These are phyloP conservation scores for Platorchestia sp. DNA, from an alignment of 1,140 invertebrate genomes.

Conservation along the genomic window DNA sequence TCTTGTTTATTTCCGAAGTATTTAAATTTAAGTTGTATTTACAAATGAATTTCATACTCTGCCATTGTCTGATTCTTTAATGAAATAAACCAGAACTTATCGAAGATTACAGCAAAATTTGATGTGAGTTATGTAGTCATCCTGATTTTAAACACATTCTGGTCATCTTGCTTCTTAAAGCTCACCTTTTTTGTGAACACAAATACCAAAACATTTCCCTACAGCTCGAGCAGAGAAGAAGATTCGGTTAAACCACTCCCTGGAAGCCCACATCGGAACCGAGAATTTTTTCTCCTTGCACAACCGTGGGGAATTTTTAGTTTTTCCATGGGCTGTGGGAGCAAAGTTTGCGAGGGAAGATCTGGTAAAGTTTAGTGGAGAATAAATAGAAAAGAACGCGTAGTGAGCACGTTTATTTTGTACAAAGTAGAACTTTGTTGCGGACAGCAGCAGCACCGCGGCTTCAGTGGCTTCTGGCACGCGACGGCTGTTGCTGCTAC, in stretches of 20 bases:
- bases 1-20: no score
- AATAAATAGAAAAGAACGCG: background rate
- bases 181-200: background rate
- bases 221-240: background rate
- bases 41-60: no score
- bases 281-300: background rate
- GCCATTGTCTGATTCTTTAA: background rate
- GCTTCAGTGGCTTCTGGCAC: background rate
- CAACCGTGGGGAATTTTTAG: background rate
- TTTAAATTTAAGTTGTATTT: no score
- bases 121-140: no score
- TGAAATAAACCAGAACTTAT: background rate
- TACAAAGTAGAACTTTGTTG: background rate
- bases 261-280: background rate
- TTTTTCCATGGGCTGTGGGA: background rate
- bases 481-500: background rate
- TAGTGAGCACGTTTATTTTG: background rate
- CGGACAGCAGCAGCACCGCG: background rate
- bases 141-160: no score
- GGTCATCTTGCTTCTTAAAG: background rate
- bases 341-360: background rate
- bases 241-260: background rate
- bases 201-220: background rate
- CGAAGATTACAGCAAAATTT: background rate
- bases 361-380: conserved; percentile 17